These are phyloP conservation scores for Centropyge bicolor DNA, from an alignment of 2,797 vertebrate genomes.

Conservation along the genomic window DNA sequence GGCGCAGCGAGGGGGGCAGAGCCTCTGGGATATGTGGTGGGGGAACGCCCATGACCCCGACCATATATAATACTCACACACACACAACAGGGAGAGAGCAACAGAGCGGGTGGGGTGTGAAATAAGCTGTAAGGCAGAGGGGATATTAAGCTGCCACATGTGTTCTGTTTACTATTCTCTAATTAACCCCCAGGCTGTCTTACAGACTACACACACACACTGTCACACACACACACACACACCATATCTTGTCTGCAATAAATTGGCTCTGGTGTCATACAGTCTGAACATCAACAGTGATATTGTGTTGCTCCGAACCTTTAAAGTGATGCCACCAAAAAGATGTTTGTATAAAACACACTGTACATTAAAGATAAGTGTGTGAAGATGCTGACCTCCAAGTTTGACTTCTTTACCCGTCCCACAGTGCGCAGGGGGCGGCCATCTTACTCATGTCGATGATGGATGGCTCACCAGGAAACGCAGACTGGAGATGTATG, in stretches of 20 bases:
- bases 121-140: slow-evolving; percentile 83
- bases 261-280: slow-evolving; percentile 56
- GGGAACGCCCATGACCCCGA: slow-evolving; percentile 77
- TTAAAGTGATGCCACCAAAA: slow-evolving; percentile 20
- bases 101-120: slow-evolving; percentile 84
- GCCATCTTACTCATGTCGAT: slow-evolving; percentile 26
- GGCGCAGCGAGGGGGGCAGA: slow-evolving; percentile 31
- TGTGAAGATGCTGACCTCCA: slow-evolving; percentile 48
- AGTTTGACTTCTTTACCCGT: slow-evolving; percentile 44
- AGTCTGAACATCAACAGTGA: slow-evolving; percentile 52
- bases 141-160: slow-evolving; percentile 87
- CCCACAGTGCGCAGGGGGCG: slow-evolving; percentile 15
- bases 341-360: not conserved
- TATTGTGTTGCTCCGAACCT: slow-evolving; percentile 46
- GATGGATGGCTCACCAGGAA: slow-evolving; percentile 58
- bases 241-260: slow-evolving; percentile 46
- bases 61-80: slow-evolving; percentile 63
- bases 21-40: slow-evolving; percentile 79
- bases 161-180: slow-evolving; percentile 89
- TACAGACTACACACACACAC: slow-evolving; percentile 70
- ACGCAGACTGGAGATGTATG: slow-evolving; percentile 48
- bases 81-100: slow-evolving; percentile 77
- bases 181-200: slow-evolving; percentile 89
- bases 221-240: slow-evolving; percentile 42
- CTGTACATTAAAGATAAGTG: slow-evolving; percentile 27